Percentiles rank a stretch among this genome's conserved stretches.
These are phyloP conservation scores for Glyphotaelius pellucidus DNA, from an alignment of 2,888 invertebrate genomes.

Conservation along the genomic window DNA sequence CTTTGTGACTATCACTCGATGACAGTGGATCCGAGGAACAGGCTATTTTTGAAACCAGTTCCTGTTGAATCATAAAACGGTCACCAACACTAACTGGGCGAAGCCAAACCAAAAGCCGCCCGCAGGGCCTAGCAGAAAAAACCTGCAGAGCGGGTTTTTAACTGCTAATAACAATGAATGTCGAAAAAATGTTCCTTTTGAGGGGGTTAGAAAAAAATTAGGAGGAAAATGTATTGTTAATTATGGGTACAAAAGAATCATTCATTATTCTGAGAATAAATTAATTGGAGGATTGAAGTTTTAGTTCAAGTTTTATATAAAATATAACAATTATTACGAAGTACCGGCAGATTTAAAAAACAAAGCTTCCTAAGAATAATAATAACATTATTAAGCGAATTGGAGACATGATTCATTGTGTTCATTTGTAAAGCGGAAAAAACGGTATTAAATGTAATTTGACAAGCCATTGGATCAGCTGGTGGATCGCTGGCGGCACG, in stretches of 20 bases:
- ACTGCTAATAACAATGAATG: too few relatives aligned
- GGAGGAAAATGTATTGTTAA: not conserved
- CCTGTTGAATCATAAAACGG: too few relatives aligned
- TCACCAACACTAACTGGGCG: too few relatives aligned
- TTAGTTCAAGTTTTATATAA: not conserved
- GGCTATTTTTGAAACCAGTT: too few relatives aligned
- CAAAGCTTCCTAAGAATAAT: not conserved
- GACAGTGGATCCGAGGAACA: too few relatives aligned
- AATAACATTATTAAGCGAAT: not conserved
- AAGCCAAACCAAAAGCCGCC: too few relatives aligned
- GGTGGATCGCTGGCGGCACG: not conserved
- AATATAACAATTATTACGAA: not conserved
- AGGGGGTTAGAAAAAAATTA: not conserved
- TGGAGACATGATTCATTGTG: not conserved
- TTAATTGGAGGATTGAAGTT: not conserved
- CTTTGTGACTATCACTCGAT: too few relatives aligned
- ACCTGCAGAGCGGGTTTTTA: too few relatives aligned
- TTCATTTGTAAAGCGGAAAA: not conserved
- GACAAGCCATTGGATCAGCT: not conserved
- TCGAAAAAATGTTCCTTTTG: not conserved
- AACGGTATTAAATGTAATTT: not conserved
- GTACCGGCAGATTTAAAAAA: not conserved
- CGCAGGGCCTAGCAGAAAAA: too few relatives aligned
- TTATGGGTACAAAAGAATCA: not conserved
- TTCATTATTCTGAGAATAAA: not conserved